Evolutionary conservation across 2,888 invertebrate species (phyloP).

Genomic region (Himalopsyche tibetana): DNA sequence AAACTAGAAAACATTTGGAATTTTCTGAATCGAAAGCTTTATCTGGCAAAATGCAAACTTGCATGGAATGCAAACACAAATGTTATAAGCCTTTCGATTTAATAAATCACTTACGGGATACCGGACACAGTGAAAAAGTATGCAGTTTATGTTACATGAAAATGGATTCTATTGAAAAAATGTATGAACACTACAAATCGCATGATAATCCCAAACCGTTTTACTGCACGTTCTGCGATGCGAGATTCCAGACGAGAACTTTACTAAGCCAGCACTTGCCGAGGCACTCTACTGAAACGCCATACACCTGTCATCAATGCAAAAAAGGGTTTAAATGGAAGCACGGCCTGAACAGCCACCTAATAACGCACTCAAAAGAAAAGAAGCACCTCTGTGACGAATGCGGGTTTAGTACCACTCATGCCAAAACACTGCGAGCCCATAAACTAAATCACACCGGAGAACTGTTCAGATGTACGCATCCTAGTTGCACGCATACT

Average conservation of each 20-base stretch:
- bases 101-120: conserved; percentile 64
- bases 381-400: conserved; percentile 78
- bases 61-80: conserved; percentile 71
- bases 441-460: conserved; percentile 76
- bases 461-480: conserved; percentile 73
- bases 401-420: conserved; percentile 77
- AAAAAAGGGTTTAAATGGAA: conserved; percentile 78
- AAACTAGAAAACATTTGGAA: conserved; percentile 9
- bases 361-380: conserved; percentile 73
- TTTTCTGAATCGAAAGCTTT: conserved; percentile 66
- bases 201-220: conserved; percentile 75
- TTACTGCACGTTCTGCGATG: conserved; percentile 75
- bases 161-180: conserved; percentile 67
- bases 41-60: conserved; percentile 71
- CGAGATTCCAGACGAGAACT: conserved; percentile 74
- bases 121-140: conserved; percentile 66
- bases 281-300: conserved; percentile 76
- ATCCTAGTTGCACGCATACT: conserved; percentile 72
- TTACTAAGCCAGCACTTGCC: conserved; percentile 75
- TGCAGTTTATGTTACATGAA: conserved; percentile 70
- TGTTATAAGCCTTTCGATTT: conserved; percentile 72
- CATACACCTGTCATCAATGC: conserved; percentile 75
- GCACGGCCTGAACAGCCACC: conserved; percentile 76
- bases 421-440: conserved; percentile 76
- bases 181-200: conserved; percentile 70